phyloP scores from a whole-genome alignment of 30 jellyfish, hydroid and myxozoan genomes.

The Catostylus mosaicus region DNA sequence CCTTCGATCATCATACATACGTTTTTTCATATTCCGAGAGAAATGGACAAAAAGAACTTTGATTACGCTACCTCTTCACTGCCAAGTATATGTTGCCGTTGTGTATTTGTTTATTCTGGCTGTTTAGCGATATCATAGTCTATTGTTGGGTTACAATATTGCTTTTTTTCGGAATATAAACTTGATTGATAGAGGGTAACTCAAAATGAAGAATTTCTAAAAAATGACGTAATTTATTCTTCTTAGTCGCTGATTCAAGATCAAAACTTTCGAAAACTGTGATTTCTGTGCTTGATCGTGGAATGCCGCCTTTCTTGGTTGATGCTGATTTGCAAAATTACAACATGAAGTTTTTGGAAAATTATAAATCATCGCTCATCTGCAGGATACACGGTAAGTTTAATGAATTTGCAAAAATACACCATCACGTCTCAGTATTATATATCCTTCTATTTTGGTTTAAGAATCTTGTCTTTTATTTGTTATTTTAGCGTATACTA shows the following conservation, averaged over 20 bases:
- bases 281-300: conserved; percentile 76
- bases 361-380: conserved; percentile 57
- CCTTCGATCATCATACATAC: no score
- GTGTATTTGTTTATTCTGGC: no score
- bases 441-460: no score
- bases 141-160: background rate
- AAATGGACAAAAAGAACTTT: no score
- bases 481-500: no score
- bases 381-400: conserved; percentile 68
- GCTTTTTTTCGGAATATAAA: background rate
- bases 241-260: conserved; percentile 67
- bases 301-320: conserved; percentile 48
- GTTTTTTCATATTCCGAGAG: no score
- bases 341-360: conserved; percentile 38
- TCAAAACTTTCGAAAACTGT: conserved; percentile 55
- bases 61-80: no score
- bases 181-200: background rate
- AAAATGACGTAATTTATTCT: background rate
- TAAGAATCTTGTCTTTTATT: no score
- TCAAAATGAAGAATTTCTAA: background rate
- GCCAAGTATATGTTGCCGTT: no score
- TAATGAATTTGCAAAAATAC: background rate
- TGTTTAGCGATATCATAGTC: no score
- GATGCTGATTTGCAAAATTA: conserved; percentile 47
- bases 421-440: no score